phyloP scores from a whole-genome alignment of 2,888 invertebrate species.

The Nymphalis urticae region DNA sequence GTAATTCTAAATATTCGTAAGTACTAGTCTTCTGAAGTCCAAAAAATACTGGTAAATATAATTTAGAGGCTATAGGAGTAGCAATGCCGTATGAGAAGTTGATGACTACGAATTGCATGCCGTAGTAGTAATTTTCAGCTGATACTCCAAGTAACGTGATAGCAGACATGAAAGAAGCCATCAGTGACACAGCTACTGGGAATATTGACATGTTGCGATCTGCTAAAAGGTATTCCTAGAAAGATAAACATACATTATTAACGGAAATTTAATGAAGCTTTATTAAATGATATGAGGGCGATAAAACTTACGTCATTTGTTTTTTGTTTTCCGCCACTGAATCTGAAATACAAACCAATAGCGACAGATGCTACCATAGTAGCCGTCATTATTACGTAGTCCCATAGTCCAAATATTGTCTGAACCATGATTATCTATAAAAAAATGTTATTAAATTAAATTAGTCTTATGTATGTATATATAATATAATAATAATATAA shows the following conservation, averaged over 20 bases:
- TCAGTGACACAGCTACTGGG: slow-evolving; percentile 93
- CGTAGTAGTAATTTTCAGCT: slow-evolving; percentile 91
- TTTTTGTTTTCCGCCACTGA: slow-evolving; percentile 92
- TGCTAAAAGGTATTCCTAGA: slow-evolving; percentile 91
- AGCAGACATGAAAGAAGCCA: slow-evolving; percentile 97
- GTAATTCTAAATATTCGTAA: slow-evolving; percentile 94
- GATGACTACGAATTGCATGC: slow-evolving; percentile 89
- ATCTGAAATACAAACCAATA: slow-evolving; percentile 92
- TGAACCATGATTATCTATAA: slow-evolving; percentile 47
- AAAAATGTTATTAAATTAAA: not conserved
- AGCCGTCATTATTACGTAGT: slow-evolving; percentile 87
- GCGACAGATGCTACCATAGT: slow-evolving; percentile 87
- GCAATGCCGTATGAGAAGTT: slow-evolving; percentile 88
- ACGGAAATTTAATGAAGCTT: slow-evolving; percentile 6
- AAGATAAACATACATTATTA: slow-evolving; percentile 34
- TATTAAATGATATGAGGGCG: not conserved
- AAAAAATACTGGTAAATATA: slow-evolving; percentile 93
- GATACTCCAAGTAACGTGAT: slow-evolving; percentile 94
- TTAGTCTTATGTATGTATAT: not conserved
- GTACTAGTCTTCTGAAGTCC: slow-evolving; percentile 91
- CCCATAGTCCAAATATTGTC: slow-evolving; percentile 83
- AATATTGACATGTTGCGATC: slow-evolving; percentile 89
- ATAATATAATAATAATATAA: too few relatives aligned
- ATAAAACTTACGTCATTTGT: slow-evolving; percentile 84
- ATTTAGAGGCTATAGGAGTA: slow-evolving; percentile 88